Evolutionary conservation across 2,113 vertebrate species (phyloP), one percentile per base, ranked within the genome.

Genomic region (Neoarius graeffei): DNA sequence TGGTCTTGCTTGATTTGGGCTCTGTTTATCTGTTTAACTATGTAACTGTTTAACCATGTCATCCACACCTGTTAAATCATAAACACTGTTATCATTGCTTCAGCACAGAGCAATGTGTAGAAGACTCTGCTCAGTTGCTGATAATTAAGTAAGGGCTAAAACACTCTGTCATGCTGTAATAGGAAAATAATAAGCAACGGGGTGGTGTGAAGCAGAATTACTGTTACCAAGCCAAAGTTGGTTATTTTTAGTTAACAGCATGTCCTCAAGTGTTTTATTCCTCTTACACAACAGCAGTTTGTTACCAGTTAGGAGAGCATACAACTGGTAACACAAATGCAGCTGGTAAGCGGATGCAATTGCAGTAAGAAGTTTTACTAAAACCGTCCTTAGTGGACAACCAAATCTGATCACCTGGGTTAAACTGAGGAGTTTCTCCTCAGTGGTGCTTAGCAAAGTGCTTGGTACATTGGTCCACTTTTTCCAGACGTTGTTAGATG

Each of bases 21-120:
- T 88, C 50, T 81, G 60, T 62, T 80, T 80, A 66, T 11, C 62
- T 52, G 48, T 80, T 67, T 86, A 69, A 23, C 35, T 54, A 48
- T 67, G 27, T 10, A 60, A 81, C 23, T 81, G 54, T 81, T 87
- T 87, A 87, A 71, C 64, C 56, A 15, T 81, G 74, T 54, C 80
- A 67, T 59, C 27, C 77, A 59, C 85, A 35, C 79, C 77, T 87
- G 85, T 81, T 81, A 87, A 69, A 42, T 57, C 64, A 71, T 87
- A 81, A 87, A 71, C 48, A 81, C 76, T 67, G 60, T 25, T 76
- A 76, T 50, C 71, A 30, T 20, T 27, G 11, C 69, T 62, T 74
- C 13, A 81, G 27, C 23, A 54, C 27, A 71, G 30, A 42, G 30
- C 14, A 62, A 54, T 85, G 30, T 4, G 60, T 35, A 48, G 27